Conservation (phyloP, 2,888 invertebrate genomes). For the Kryphioiulus occultus region DNA sequence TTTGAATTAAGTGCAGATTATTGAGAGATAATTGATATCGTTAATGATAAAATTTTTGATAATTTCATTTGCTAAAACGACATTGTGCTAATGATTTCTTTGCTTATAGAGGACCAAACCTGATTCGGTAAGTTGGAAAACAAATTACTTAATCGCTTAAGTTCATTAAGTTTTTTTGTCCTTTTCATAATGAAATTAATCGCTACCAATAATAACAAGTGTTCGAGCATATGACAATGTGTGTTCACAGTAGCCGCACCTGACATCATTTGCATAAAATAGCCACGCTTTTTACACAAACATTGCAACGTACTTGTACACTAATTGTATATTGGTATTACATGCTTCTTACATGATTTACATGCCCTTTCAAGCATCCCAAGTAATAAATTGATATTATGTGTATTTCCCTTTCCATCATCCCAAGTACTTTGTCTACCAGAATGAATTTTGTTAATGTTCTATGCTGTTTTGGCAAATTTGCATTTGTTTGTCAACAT, state of each 20-base stretch:
- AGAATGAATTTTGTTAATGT: too few relatives aligned
- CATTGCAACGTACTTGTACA: background rate
- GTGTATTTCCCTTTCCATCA: too few relatives aligned
- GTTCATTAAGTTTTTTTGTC: slow-evolving; percentile 2
- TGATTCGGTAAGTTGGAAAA: slow-evolving; percentile 48
- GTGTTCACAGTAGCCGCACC: background rate
- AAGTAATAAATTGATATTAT: too few relatives aligned
- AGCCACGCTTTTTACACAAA: background rate
- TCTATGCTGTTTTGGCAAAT: too few relatives aligned
- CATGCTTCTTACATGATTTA: too few relatives aligned
- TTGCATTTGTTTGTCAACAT: too few relatives aligned
- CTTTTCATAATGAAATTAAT: slow-evolving; percentile 23
- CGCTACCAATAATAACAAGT: background rate
- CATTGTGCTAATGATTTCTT: slow-evolving; percentile 35
- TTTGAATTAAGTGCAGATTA: background rate
- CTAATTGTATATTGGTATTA: too few relatives aligned
- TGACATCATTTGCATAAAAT: background rate
- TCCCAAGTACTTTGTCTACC: too few relatives aligned
- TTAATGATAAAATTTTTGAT: slow-evolving; percentile 28
- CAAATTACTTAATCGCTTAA: slow-evolving; percentile 41
- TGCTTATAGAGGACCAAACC: slow-evolving; percentile 50
- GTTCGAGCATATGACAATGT: background rate
- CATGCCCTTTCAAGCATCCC: too few relatives aligned
- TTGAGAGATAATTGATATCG: background rate
- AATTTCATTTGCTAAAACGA: slow-evolving; percentile 14